phyloP scores from a whole-genome alignment of 1,140 invertebrate genomes.

The Hyposmocoma kahamanoa region DNA sequence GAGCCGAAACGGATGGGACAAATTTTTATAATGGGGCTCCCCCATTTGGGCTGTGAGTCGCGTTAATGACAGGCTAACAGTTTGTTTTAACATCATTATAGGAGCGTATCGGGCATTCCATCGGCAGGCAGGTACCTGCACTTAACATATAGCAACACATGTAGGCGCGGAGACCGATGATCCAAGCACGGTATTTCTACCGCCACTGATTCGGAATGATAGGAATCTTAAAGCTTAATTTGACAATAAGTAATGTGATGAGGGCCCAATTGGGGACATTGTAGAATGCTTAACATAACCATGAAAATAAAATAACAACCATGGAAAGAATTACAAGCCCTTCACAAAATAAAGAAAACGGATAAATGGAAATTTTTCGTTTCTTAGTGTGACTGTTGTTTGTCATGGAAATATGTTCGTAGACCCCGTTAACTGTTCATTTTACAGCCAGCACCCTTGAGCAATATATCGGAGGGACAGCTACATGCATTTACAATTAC shows the following conservation, averaged over 20 bases:
- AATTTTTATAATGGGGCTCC: slow-evolving; percentile 72
- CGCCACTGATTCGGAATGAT: not conserved
- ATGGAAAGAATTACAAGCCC: too few species aligned
- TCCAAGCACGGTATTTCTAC: not conserved
- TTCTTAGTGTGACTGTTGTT: too few species aligned
- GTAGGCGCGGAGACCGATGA: slow-evolving; percentile 25
- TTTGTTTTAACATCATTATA: slow-evolving; percentile 74
- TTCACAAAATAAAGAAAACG: too few species aligned
- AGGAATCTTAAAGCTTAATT: slow-evolving; percentile 4
- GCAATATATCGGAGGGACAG: slow-evolving; percentile 56
- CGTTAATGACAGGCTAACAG: slow-evolving; percentile 71
- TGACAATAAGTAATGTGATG: not conserved
- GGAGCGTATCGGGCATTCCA: slow-evolving; percentile 68
- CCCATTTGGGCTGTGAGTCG: slow-evolving; percentile 59
- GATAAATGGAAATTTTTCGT: too few species aligned
- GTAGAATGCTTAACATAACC: too few species aligned
- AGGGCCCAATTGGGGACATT: not conserved
- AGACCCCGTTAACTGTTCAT: too few species aligned
- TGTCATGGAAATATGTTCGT: too few species aligned
- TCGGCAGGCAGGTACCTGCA: slow-evolving; percentile 50
- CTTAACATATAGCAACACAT: too few species aligned
- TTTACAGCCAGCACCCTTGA: slow-evolving; percentile 14
- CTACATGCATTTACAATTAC: slow-evolving; percentile 66
- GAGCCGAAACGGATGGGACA: slow-evolving; percentile 69
- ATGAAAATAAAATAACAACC: too few species aligned